Percentiles rank a stretch among this genome's conserved stretches.
phyloP scores from a whole-genome alignment of 2,797 vertebrate genomes.

The Clarias laeviceps region DNA sequence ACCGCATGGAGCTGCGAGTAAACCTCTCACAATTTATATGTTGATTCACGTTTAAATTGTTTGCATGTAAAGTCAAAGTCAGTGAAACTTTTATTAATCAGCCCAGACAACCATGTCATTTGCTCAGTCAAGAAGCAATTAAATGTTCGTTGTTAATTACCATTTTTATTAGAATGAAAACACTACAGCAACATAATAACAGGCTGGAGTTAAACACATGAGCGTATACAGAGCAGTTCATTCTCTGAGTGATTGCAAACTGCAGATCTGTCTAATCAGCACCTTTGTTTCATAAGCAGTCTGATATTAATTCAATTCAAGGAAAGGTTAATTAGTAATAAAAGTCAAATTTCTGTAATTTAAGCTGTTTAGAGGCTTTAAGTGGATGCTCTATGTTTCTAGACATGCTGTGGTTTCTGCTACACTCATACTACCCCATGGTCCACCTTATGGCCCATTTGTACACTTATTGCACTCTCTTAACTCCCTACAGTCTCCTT shows the following conservation, averaged over 20 bases:
- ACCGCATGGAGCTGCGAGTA: not conserved
- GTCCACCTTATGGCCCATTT: too few relatives aligned
- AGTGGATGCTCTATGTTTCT: not conserved
- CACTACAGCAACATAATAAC: not conserved
- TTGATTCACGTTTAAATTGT: not conserved
- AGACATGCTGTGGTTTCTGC: too few relatives aligned
- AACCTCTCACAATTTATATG: too few relatives aligned
- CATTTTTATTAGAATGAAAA: not conserved
- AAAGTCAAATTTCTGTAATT: conserved; percentile 1
- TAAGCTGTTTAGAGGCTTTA: not conserved
- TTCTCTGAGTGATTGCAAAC: not conserved
- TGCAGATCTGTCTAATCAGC: not conserved
- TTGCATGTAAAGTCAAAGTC: not conserved
- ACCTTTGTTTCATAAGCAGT: conserved; percentile 14
- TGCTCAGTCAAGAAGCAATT: not conserved
- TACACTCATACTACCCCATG: too few relatives aligned
- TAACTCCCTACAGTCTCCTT: too few relatives aligned
- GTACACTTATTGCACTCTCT: too few relatives aligned
- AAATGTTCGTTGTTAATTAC: not conserved
- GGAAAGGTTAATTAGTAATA: not conserved
- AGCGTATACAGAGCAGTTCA: not conserved
- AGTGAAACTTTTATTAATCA: not conserved
- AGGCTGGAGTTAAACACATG: not conserved
- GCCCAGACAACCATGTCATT: not conserved
- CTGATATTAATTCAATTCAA: not conserved